Conservation (phyloP, 2,888 invertebrate species). For the Eucriotettix oculatus region DNA sequence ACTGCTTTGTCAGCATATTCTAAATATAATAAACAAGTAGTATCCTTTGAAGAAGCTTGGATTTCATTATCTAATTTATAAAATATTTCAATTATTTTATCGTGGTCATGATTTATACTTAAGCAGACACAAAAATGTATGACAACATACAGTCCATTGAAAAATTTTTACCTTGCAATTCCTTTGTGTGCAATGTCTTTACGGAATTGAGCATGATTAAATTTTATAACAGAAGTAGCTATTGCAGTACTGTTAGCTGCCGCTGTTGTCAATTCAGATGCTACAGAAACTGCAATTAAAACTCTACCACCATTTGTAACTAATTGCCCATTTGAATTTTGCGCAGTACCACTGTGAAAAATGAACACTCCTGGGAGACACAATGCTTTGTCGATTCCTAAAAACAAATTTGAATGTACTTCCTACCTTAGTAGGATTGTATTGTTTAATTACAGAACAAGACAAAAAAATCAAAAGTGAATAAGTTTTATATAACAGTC, state of each 20-base stretch:
- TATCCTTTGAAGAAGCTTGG: too few species aligned
- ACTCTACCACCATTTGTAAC: slow-evolving; percentile 82
- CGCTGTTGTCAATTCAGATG: slow-evolving; percentile 49
- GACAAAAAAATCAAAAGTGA: too few species aligned
- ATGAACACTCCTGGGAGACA: slow-evolving; percentile 37
- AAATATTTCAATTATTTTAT: too few species aligned
- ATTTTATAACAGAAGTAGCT: slow-evolving; percentile 50
- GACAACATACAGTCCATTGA: too few species aligned
- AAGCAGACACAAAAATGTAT: too few species aligned
- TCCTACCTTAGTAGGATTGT: too few species aligned
- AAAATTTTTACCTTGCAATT: slow-evolving; percentile 47
- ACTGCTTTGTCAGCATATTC: too few species aligned
- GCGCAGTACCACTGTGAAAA: slow-evolving; percentile 72
- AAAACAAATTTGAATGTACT: background rate
- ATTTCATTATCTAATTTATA: too few species aligned
- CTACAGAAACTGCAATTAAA: slow-evolving; percentile 59
- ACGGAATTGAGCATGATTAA: slow-evolving; percentile 73
- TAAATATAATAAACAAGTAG: too few species aligned
- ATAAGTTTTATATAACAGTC: too few species aligned
- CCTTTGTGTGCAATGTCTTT: slow-evolving; percentile 83
- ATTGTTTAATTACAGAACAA: too few species aligned
- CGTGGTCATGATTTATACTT: too few species aligned
- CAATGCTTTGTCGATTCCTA: slow-evolving; percentile 31
- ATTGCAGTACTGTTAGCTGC: slow-evolving; percentile 55
- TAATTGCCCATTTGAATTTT: slow-evolving; percentile 31